Evolutionary conservation across 2,113 vertebrate species (phyloP).

Genomic region (Thalassarche chlororhynchos): DNA sequence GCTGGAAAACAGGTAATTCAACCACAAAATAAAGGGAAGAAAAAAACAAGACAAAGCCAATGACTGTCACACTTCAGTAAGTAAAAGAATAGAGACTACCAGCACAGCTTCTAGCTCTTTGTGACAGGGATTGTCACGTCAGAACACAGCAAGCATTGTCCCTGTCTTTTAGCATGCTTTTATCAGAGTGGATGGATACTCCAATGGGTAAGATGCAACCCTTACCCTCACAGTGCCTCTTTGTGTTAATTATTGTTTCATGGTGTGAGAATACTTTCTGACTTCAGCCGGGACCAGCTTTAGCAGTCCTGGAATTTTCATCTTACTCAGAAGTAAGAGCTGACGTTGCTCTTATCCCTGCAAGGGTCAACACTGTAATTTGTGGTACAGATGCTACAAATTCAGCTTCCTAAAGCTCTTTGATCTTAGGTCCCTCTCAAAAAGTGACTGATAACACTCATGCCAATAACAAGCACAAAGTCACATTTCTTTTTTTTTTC

Average conservation of each 20-base stretch:
- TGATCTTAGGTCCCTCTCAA: not conserved
- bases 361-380: not conserved
- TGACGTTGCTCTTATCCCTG: rapidly evolving
- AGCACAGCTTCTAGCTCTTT: not conserved
- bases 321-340: not conserved
- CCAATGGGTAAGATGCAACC: not conserved
- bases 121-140: not conserved
- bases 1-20: not conserved
- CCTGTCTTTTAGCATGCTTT: not conserved
- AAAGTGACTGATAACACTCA: not conserved
- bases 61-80: not conserved
- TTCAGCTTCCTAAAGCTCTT: not conserved
- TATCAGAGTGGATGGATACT: not conserved
- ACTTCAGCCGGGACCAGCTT: not conserved
- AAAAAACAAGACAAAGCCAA: not conserved
- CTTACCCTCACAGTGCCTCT: not conserved
- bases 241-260: not conserved
- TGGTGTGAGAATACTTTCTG: not conserved
- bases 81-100: not conserved
- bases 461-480: not conserved
- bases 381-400: not conserved
- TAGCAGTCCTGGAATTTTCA: not conserved
- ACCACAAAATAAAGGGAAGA: not conserved
- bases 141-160: not conserved
- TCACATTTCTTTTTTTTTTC: not conserved